Evolutionary conservation across 1,140 invertebrate genomes (phyloP), one percentile per base, ranked within the genome.

Genomic region (Zaprionus camerounensis): DNA sequence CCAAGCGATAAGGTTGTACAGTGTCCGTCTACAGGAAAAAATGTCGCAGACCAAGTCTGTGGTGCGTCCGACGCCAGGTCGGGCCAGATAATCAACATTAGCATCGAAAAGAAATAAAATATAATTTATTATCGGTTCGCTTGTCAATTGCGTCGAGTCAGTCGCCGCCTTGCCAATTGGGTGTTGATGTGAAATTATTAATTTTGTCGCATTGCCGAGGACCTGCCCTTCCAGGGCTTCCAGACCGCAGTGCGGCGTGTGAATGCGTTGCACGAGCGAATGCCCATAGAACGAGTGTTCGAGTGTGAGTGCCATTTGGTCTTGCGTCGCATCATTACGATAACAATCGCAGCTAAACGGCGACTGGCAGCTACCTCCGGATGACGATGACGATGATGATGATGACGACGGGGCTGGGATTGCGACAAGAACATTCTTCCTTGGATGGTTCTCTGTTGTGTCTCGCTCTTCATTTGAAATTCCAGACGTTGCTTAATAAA

Each of bases 381-480:
- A 24, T 26, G 28, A 58, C 17, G 31, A 66, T 12, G 26, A 38
- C n/a, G 7, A 13, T 17, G 22, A 9, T 22, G 26, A 31, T 49
- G 57, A 26, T 24, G 46, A 72, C 22, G 55, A 66, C 5, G 24
- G 4, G 24, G 4, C 24, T 28, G 41, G 38, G 13, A 51, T 46
- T 22, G 78, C 41, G 59, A 66, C 65, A 76, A 63, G 44, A 70
- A 70, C 71, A 71, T 80, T 62, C 38, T 46, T 75, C 62, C 69
- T 68, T 72, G 64, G 66, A 75, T 66, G 71, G 55, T n/a, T 36
- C 28, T 34, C 38, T 38, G 74, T 83, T 66, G 70, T 64, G 84
- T 80, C 85, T 78, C 86, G 86, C 76, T 91, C 85, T 90, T 90
- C 85, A 90, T 90, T 90, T 90, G 84, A 90, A 88, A 90, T 90